Base-by-base conservation (phyloP, 2,113 vertebrate genomes). In the Gallinago media region DNA sequence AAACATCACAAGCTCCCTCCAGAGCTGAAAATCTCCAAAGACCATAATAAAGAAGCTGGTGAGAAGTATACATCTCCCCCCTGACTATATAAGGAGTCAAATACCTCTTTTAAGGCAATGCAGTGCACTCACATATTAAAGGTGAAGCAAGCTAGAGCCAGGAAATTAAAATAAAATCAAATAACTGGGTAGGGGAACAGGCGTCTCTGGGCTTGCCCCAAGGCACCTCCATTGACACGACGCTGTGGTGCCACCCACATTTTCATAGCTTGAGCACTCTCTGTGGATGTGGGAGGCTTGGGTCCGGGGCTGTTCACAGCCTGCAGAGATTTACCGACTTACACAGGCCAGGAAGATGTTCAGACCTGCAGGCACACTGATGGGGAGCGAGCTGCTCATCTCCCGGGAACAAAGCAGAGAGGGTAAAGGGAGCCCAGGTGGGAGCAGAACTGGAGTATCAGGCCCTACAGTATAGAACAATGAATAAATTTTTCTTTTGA, bases 351-450 rank as follows among this genome's bases (percentile, higher is more conserved):
- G 59, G n/a, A 85, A 38, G 42, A 59, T 6, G 1, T 40, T 92
- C 70, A 65, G 38, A 59, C 18, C 5, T n/a, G 4, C 32, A 85
- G 58, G 13, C 16, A 40, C n/a, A 29, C 4, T 56, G 68, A 44
- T 1, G 8, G 15, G 6, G 18, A 88, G 12, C 0, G 7, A 63
- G n/a, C 65, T 63, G 10, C 38, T 89, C 0, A 0, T 81, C 38
- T 61, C 34, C 12, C 38, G 20, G 25, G 29, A 62, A 31, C 8
- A 85, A 62, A 71, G 9, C 16, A 88, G n/a, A 67, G 18, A 12
- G 55, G 21, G 70, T 8, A 87, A 67, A 91, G 42, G 19, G 6
- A 91, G 25, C 6, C 29, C 2, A 1, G 3, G 29, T 3, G 7
- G 27, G 15, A 70, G 3, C 15, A 66, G 12, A 89, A 56, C 23